These are phyloP conservation scores for Notospermus geniculatus DNA, from an alignment of 1,140 invertebrate species.

Conservation along the genomic window DNA sequence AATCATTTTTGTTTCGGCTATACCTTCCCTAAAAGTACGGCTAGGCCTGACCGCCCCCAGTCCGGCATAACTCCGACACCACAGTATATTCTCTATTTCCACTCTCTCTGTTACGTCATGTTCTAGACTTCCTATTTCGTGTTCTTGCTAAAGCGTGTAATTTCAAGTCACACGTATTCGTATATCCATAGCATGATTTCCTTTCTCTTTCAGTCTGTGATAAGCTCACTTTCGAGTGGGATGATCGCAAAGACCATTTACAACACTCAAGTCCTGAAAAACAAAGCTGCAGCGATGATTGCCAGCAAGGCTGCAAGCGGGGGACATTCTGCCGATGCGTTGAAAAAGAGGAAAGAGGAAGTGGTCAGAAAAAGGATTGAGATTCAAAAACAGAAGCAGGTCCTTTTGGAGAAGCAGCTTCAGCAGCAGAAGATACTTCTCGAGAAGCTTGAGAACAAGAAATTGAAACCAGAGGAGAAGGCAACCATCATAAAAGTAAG, in stretches of 20 bases:
- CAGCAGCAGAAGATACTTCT: conserved; percentile 73
- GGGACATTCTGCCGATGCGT: conserved; percentile 65
- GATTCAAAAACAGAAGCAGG: conserved; percentile 73
- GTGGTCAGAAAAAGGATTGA: conserved; percentile 71
- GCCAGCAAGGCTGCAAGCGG: conserved; percentile 66
- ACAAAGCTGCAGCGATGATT: conserved; percentile 54
- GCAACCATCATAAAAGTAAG: conserved; percentile 60
- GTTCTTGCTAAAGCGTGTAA: too few relatives aligned
- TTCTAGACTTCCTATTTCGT: too few relatives aligned
- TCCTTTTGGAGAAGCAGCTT: conserved; percentile 74
- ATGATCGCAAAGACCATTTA: conserved; percentile 60
- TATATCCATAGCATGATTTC: neutral
- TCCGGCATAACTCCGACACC: too few relatives aligned
- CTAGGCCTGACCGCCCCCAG: too few relatives aligned
- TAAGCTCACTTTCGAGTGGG: conserved; percentile 44
- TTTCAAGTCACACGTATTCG: too few relatives aligned
- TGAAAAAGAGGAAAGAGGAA: conserved; percentile 59
- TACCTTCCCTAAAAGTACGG: too few relatives aligned
- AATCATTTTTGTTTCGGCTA: too few relatives aligned
- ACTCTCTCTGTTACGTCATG: neutral
- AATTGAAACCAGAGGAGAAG: conserved; percentile 63
- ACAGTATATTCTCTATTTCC: too few relatives aligned
- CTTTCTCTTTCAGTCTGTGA: conserved; percentile 27
- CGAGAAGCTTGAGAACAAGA: conserved; percentile 68
- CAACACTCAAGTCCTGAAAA: conserved; percentile 52